Conservation (phyloP, 2,113 vertebrate genomes). For the Pelusios castaneus region DNA sequence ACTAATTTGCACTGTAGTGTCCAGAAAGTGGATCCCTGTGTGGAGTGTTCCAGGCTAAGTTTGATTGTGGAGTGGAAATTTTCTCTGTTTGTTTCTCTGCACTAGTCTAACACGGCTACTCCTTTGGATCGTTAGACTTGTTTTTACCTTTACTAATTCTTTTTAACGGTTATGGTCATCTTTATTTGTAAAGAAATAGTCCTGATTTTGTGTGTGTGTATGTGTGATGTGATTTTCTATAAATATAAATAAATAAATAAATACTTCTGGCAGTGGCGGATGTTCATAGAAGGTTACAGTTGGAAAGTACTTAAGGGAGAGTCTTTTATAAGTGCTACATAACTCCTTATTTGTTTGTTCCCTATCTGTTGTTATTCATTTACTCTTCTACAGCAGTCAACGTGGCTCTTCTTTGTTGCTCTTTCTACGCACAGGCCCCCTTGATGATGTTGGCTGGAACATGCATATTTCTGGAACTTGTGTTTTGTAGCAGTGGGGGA, state of each 20-base stretch:
- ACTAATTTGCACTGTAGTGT: no score
- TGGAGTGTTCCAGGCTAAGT: no score
- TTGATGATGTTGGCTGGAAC: not conserved
- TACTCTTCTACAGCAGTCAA: not conserved
- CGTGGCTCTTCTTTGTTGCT: not conserved
- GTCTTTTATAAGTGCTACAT: no score
- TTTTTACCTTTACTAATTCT: not conserved
- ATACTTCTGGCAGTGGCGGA: no score
- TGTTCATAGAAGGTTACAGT: not conserved
- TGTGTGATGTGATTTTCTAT: no score
- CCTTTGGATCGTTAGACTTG: fast-evolving
- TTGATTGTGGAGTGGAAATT: no score
- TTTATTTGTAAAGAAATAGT: not conserved
- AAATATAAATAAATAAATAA: no score
- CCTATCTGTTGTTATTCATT: fast-evolving
- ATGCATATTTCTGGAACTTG: not conserved
- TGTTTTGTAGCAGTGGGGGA: not conserved
- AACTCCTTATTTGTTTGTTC: no score
- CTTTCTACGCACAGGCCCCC: not conserved
- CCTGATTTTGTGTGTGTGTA: not conserved
- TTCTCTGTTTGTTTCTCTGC: no score
- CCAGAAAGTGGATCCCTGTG: no score
- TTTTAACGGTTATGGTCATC: not conserved
- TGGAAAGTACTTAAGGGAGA: not conserved
- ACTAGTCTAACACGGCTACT: no score